Percentiles rank a stretch among this genome's conserved stretches.
Evolutionary conservation across 2,797 vertebrate species (phyloP).

Genomic region (Labeo calbasu): DNA sequence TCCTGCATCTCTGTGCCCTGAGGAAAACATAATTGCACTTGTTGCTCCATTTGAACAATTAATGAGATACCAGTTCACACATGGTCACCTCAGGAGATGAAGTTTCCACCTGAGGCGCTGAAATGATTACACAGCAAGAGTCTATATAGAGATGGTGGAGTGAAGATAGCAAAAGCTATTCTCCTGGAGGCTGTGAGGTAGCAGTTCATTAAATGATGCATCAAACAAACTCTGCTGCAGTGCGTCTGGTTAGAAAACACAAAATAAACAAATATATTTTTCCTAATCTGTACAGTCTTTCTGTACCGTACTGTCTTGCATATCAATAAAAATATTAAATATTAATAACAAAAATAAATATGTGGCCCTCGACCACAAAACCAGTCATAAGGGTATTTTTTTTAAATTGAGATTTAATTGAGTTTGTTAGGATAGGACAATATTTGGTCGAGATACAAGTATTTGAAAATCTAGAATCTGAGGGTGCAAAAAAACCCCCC

Average conservation of each 20-base stretch:
- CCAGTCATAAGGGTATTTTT: no score
- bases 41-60: neutral
- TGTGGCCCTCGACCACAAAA: no score
- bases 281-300: neutral
- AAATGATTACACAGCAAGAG: slow-evolving; percentile 10
- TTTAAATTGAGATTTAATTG: no score
- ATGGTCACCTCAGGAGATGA: neutral
- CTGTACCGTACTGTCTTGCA: neutral
- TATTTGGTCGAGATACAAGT: no score
- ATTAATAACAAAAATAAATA: neutral
- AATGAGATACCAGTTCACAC: neutral
- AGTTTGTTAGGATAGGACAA: no score
- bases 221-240: neutral
- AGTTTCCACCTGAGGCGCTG: neutral
- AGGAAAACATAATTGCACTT: neutral
- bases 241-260: neutral
- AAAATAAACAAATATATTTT: neutral
- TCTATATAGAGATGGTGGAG: neutral
- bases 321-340: neutral
- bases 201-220: neutral
- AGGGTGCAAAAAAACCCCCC: no score
- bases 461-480: no score
- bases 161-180: slow-evolving; percentile 12
- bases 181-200: neutral
- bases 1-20: neutral